These are phyloP conservation scores for Ornithoptera priamus DNA, from an alignment of 2,888 invertebrate species.

Conservation along the genomic window DNA sequence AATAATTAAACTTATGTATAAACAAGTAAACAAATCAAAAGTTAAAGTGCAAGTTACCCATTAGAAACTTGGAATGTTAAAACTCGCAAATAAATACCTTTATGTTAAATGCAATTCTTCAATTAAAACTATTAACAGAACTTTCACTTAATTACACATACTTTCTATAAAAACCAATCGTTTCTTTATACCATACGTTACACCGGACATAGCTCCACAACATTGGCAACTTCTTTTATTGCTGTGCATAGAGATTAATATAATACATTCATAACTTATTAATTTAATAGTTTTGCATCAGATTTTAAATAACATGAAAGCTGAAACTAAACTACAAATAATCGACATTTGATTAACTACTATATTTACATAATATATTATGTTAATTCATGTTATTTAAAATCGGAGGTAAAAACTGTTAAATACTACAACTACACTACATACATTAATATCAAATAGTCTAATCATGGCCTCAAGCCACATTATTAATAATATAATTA, in stretches of 20 bases:
- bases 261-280: not conserved
- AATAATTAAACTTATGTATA: not conserved
- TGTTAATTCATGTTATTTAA: no score
- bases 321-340: no score
- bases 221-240: not conserved
- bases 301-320: no score
- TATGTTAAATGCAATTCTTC: not conserved
- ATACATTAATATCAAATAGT: no score
- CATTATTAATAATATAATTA: not conserved
- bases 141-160: not conserved
- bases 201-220: not conserved
- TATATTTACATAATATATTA: no score
- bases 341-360: no score
- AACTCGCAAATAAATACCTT: not conserved
- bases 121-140: conserved; percentile 13
- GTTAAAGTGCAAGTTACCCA: not conserved
- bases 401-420: no score
- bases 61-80: not conserved
- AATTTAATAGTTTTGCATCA: no score
- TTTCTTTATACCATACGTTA: not conserved
- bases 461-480: no score
- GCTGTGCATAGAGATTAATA: not conserved
- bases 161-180: conserved; percentile 1
- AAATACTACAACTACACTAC: no score
- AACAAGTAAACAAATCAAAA: not conserved